Evolutionary conservation across 2,888 invertebrate species (phyloP), one percentile per base, ranked within the genome.

Genomic region (Drosophila melanosoma): DNA sequence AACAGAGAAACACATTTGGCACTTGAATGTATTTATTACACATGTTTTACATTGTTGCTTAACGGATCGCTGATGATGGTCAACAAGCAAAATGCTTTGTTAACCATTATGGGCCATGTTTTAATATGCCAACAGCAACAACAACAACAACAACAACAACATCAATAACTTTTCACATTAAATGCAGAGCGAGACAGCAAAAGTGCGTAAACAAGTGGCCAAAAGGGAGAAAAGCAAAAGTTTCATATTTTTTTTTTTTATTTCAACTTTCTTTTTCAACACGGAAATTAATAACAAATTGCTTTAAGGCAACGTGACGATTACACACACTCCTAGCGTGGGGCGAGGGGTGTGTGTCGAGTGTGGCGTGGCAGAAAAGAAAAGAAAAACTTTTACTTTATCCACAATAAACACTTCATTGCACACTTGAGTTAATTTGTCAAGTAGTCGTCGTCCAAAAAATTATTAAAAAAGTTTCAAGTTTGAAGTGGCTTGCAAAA

Each of bases 221-320:
- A 45, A 49, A 20, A 45, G 68, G 65, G 20, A 23, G 58, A 64
- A 76, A 61, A 69, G 69, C 62, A 78, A 83, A 76, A 85, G 78
- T 75, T 54, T 58, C 56, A 49, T 51, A 52, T 53, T 69, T 65
- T 76, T 76, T 76, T 45, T 58, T 72, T 67, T 74, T 72, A 45
- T 56, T 68, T 65, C 59, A 78, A 90, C 83, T 82, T 90, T 89
- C 42, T 52, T 73, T 74, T 59, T 72, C 73, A 76, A 74, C 75
- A 74, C 74, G 87, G 85, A 88, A 90, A 90, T 88, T 90, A 89
- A 90, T 86, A 90, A 90, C 86, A 89, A 90, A 89, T 90, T 88
- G 87, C 82, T 79, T 77, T 73, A 90, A 90, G 87, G 78, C 88
- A 75, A 58, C 79, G 70, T 74, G 82, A 82, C 87, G 77, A 86